Evolutionary conservation across 37 sponge, comb jelly and placozoan species (phyloP).

Genomic region (Hexactinellida sp.): DNA sequence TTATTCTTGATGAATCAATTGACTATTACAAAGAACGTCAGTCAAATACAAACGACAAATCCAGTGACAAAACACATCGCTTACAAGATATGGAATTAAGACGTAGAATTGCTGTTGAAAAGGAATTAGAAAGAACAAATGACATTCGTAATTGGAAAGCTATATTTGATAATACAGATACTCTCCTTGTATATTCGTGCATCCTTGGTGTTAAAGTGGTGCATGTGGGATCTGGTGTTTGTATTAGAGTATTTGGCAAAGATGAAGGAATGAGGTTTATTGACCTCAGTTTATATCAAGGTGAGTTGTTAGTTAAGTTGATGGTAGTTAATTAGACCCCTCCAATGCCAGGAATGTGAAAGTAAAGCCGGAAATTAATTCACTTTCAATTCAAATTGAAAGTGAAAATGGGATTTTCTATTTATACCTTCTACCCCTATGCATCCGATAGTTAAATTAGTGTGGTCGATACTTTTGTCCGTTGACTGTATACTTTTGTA

Average conservation of each 20-base stretch:
- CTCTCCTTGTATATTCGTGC: conserved; percentile 67
- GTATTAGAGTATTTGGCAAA: conserved; percentile 78
- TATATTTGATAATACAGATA: conserved; percentile 82
- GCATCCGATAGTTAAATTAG: too few relatives aligned
- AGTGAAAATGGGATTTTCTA: too few relatives aligned
- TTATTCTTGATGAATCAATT: conserved; percentile 5
- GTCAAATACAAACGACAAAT: neutral
- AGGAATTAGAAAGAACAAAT: conserved; percentile 66
- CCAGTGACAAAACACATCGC: neutral
- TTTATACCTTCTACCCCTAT: too few relatives aligned
- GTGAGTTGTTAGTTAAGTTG: too few relatives aligned
- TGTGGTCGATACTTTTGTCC: too few relatives aligned
- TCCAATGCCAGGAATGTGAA: too few relatives aligned
- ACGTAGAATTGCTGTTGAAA: conserved; percentile 69
- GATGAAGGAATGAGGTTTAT: conserved; percentile 20
- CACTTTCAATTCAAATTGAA: too few relatives aligned
- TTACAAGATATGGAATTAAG: conserved; percentile 87
- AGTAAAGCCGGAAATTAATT: too few relatives aligned
- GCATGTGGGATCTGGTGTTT: conserved; percentile 22
- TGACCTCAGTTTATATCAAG: neutral
- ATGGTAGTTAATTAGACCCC: too few relatives aligned
- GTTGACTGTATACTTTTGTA: too few relatives aligned
- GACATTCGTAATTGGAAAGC: conserved; percentile 34
- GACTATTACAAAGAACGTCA: neutral
- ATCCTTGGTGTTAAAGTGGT: conserved; percentile 78